Percentiles rank a stretch among this genome's conserved stretches.
phyloP scores from a whole-genome alignment of 1,140 invertebrate species.

The Harlomillsia oculata region DNA sequence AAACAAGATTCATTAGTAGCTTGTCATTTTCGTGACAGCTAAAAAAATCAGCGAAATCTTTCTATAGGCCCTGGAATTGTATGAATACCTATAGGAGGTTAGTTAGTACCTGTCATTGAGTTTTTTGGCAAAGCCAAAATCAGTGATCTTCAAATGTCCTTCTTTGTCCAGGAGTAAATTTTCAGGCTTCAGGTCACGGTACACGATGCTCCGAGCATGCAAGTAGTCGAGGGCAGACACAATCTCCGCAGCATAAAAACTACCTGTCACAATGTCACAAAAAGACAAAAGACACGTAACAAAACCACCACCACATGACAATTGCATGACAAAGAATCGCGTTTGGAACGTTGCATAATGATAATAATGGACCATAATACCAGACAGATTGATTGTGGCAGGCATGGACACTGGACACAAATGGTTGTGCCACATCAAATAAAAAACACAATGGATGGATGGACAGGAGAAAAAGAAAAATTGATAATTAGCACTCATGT shows the following conservation, averaged over 20 bases:
- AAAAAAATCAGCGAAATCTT: too few species aligned
- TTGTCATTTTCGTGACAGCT: too few species aligned
- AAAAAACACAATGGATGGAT: too few species aligned
- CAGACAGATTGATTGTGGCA: neutral
- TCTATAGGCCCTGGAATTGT: constrained; percentile 21
- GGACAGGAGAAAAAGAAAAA: too few species aligned
- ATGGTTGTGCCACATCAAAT: neutral
- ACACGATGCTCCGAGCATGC: constrained; percentile 75
- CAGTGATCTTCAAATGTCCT: constrained; percentile 92
- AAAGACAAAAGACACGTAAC: neutral
- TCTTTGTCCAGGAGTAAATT: constrained; percentile 83
- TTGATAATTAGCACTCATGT: too few species aligned
- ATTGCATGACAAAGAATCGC: neutral
- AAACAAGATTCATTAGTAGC: too few species aligned
- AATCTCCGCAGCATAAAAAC: constrained; percentile 92
- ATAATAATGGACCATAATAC: neutral
- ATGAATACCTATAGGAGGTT: neutral
- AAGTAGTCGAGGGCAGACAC: constrained; percentile 87
- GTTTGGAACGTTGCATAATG: neutral
- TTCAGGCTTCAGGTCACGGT: constrained; percentile 65
- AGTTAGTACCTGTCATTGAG: constrained; percentile 59
- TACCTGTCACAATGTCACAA: constrained; percentile 44
- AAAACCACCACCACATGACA: neutral
- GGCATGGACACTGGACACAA: neutral
- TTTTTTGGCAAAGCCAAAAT: constrained; percentile 95